Evolutionary conservation across 2,113 vertebrate species (phyloP), one percentile per base, ranked within the genome.

Genomic region (Triplophysa dalaica): DNA sequence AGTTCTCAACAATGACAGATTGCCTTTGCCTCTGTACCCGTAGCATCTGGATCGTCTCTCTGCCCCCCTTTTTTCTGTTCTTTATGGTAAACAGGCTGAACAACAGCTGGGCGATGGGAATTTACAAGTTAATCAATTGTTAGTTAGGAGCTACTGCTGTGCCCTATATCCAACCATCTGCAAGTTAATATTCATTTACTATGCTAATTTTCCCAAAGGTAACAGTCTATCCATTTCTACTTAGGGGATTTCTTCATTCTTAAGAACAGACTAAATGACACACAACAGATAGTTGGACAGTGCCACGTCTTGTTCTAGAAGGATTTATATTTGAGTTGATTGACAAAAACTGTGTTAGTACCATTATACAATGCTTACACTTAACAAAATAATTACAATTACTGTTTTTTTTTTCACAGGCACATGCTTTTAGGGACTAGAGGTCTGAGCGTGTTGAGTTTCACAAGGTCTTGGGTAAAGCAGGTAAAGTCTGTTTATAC

Each of bases 121-220:
- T 91, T 90, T 92, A 92, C 91, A 92, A 90, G 90, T 92, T 92
- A 92, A 91, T 92, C 93, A 93, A 91, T 92, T 92, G 90, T 92
- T 93, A 91, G 88, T 92, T 90, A 87, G 89, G 81, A 90, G 87
- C 86, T 84, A 85, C 86, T 77, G 63, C 58, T 50, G 86, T 90
- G 87, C 88, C 87, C 88, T 82, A 80, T 89, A 90, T 81, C 82
- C 84, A 86, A 85, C 89, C 91, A 92, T 93, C 91, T 93, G 91
- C 84, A 87, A 89, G 89, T 87, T 92, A 91, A 90, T 90, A 90
- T 88, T 90, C 81, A 88, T 93, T 91, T 91, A 89, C 87, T 83
- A 88, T 89, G 88, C 87, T 88, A 89, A 91, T 93, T 87, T 89
- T 87, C 85, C 83, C 86, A 90, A 84, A 85, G 81, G 87, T 85